phyloP scores from a whole-genome alignment of 2,888 invertebrate species.

The Stomorhina lunata region DNA sequence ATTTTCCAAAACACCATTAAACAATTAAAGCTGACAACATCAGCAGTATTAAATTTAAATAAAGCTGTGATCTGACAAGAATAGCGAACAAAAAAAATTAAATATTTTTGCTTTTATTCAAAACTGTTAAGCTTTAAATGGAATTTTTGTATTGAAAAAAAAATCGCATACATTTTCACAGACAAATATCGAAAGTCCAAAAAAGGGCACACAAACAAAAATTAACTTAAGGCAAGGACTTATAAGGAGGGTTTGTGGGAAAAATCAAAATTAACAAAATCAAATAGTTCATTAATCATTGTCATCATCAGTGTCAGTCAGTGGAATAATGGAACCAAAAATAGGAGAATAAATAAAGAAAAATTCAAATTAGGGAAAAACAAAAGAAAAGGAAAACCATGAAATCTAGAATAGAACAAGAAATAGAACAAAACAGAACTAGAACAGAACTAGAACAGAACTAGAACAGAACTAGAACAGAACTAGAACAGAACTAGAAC shows the following conservation, averaged over 20 bases:
- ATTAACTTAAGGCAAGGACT: background rate
- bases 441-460: too few relatives aligned
- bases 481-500: too few relatives aligned
- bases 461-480: too few relatives aligned
- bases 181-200: background rate
- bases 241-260: background rate
- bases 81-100: background rate
- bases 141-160: background rate
- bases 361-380: too few relatives aligned
- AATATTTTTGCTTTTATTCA: background rate
- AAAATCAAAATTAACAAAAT: background rate
- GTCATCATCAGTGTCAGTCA: background rate
- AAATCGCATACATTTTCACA: background rate
- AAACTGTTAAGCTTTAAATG: constrained; percentile 10
- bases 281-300: background rate
- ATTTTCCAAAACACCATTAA: background rate
- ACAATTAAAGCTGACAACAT: constrained; percentile 41
- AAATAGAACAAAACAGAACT: too few relatives aligned
- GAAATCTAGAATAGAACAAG: too few relatives aligned
- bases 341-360: background rate
- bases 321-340: background rate
- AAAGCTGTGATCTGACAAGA: background rate
- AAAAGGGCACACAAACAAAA: background rate
- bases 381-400: too few relatives aligned
- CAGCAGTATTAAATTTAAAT: constrained; percentile 38